Conservation (phyloP, 2,113 vertebrate genomes). For the Corythornis madagascariensis region DNA sequence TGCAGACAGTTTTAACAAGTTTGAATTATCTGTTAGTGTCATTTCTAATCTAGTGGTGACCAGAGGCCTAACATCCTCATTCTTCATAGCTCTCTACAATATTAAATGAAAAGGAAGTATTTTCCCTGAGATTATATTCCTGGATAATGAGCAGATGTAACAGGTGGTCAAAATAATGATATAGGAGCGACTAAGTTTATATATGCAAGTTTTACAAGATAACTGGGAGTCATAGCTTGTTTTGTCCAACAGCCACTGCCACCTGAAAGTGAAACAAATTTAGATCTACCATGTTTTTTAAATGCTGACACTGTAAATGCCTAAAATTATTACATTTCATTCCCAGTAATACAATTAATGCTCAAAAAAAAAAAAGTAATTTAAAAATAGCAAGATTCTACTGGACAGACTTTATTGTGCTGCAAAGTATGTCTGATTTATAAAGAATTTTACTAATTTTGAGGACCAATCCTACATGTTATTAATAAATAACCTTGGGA, state of each 20-base stretch:
- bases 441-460: neutral
- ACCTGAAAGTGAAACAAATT: neutral
- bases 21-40: constrained; percentile 1
- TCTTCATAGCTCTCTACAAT: neutral
- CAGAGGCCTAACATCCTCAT: neutral
- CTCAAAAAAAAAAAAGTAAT: neutral
- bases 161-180: constrained; percentile 33
- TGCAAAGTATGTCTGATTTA: neutral
- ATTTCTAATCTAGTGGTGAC: neutral
- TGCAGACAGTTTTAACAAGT: neutral
- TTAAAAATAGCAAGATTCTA: neutral
- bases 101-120: neutral
- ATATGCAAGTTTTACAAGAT: constrained; percentile 21
- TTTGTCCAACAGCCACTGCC: neutral
- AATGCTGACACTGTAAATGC: neutral
- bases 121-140: constrained; percentile 3
- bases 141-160: constrained; percentile 24
- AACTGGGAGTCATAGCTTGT: neutral
- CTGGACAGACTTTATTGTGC: neutral
- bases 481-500: neutral
- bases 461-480: neutral
- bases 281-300: neutral
- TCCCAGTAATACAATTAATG: neutral
- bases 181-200: neutral
- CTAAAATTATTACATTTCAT: neutral